Conservation (phyloP, 2,113 vertebrate species). For the Rafetus swinhoei region DNA sequence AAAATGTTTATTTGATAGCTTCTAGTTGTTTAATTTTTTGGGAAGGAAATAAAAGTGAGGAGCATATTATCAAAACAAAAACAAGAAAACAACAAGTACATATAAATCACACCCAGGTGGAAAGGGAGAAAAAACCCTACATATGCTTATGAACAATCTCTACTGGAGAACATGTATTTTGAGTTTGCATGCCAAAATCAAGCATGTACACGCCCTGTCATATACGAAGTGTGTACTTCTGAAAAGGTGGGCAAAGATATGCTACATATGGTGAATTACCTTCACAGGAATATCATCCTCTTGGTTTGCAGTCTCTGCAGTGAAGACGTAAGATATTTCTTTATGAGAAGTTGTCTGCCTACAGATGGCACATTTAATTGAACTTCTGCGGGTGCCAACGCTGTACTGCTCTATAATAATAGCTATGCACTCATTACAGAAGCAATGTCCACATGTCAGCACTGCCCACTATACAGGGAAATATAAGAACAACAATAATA, state of each 20-base stretch:
- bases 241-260: not conserved
- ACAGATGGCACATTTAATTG: slow-evolving; percentile 97
- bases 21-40: not conserved
- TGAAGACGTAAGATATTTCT: slow-evolving; percentile 98
- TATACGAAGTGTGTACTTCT: rapidly evolving
- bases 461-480: slow-evolving; percentile 90
- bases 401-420: slow-evolving; percentile 98
- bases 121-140: not conserved
- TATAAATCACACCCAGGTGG: not conserved
- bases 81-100: too few relatives aligned
- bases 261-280: slow-evolving; percentile 66
- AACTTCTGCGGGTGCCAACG: slow-evolving; percentile 87
- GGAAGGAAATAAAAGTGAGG: not conserved
- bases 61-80: not conserved
- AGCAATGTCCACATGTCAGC: slow-evolving; percentile 96
- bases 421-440: slow-evolving; percentile 94
- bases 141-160: not conserved
- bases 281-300: slow-evolving; percentile 95
- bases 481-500: not conserved
- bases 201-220: not conserved
- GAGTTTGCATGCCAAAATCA: not conserved
- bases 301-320: slow-evolving; percentile 86
- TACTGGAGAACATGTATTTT: not conserved
- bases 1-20: not conserved
- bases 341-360: slow-evolving; percentile 94